These are phyloP conservation scores for Caenorhabditis inopinata DNA, from an alignment of 1,140 invertebrate genomes.

Conservation along the genomic window DNA sequence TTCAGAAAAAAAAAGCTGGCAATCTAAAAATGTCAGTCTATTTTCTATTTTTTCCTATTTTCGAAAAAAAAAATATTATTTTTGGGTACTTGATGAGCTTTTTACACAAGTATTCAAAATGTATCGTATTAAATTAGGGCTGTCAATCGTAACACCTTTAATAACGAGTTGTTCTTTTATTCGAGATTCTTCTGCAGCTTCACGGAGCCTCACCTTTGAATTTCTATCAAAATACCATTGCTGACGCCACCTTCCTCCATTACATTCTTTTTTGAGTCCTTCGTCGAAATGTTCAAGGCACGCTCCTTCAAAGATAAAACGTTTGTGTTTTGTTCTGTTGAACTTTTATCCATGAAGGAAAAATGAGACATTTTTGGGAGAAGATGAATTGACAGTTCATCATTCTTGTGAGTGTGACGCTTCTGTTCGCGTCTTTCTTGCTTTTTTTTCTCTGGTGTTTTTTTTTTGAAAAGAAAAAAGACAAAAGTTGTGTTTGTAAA, in stretches of 20 bases:
- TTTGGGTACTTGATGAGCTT: too few species aligned
- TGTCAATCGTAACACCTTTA: too few species aligned
- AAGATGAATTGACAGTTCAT: conserved; percentile 35
- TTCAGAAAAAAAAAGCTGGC: not conserved
- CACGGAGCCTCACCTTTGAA: conserved; percentile 49
- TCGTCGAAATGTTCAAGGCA: conserved; percentile 61
- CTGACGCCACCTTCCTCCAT: conserved; percentile 58
- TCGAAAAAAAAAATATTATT: too few species aligned
- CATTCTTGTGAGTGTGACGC: not conserved
- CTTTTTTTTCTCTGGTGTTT: not conserved
- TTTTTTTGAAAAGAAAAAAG: not conserved
- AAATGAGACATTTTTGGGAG: not conserved
- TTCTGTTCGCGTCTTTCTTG: not conserved
- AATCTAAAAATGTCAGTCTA: too few species aligned
- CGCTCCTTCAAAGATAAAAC: conserved; percentile 51
- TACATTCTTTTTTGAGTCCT: conserved; percentile 63
- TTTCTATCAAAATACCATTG: conserved; percentile 60
- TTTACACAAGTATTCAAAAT: too few species aligned
- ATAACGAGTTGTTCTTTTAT: too few species aligned
- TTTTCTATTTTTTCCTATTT: too few species aligned
- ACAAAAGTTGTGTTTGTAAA: not conserved
- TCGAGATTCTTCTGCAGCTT: too few species aligned
- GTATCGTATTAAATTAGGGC: too few species aligned
- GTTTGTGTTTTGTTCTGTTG: not conserved
- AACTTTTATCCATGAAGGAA: not conserved